Evolutionary conservation across 2,113 vertebrate species (phyloP).

Genomic region (Grus americana): DNA sequence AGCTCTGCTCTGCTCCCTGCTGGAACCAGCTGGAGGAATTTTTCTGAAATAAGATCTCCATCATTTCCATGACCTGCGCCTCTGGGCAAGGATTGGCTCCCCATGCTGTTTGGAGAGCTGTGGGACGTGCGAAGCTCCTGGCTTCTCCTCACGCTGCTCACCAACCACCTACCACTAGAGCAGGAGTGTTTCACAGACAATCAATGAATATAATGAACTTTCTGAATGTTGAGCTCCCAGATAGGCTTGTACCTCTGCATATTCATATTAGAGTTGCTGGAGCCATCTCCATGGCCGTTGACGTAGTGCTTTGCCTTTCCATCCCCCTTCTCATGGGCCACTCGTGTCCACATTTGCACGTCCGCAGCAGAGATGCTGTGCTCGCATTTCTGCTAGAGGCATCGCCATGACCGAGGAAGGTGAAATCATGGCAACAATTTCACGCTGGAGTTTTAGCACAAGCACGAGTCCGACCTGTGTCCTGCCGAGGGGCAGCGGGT

Average conservation of each 20-base stretch:
- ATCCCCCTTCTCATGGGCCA: accelerated
- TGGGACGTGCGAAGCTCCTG: not conserved
- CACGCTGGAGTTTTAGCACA: accelerated
- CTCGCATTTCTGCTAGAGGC: not conserved
- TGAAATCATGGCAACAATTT: accelerated
- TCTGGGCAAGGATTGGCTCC: not conserved
- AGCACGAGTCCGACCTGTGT: accelerated
- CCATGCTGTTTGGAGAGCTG: not conserved
- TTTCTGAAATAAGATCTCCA: not conserved
- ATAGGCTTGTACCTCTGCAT: not conserved
- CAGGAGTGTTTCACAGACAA: accelerated
- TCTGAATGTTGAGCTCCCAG: not conserved
- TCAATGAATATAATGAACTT: not conserved
- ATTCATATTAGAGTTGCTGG: accelerated
- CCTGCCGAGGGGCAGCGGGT: too few relatives aligned
- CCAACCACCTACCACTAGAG: too few relatives aligned
- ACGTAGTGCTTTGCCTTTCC: not conserved
- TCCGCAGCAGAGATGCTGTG: too few relatives aligned
- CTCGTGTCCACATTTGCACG: accelerated
- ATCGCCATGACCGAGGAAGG: too few relatives aligned
- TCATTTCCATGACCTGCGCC: accelerated
- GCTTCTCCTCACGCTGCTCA: not conserved
- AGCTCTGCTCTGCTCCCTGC: not conserved
- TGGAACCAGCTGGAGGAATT: not conserved
- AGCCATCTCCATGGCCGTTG: not conserved